A percentile compares a stretch with the other conserved stretches of the same genome.
These are phyloP conservation scores for Drosophila siamana DNA, from an alignment of 2,888 invertebrate species.

Conservation along the genomic window DNA sequence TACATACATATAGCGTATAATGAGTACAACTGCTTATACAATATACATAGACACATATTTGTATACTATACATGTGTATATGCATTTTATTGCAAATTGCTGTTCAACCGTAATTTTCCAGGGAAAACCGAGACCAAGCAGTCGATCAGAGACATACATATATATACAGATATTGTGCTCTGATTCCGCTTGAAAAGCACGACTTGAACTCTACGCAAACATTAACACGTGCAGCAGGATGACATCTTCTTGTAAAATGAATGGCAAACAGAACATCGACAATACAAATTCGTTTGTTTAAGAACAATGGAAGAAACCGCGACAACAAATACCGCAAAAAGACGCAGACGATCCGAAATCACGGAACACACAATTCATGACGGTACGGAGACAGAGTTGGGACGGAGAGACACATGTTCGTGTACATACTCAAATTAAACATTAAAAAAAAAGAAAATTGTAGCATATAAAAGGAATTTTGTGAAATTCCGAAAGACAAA, in stretches of 20 bases:
- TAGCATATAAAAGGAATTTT: constrained; percentile 71
- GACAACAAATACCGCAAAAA: constrained; percentile 76
- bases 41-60: too few relatives aligned
- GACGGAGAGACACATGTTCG: constrained; percentile 46
- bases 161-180: background rate
- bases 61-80: constrained; percentile 5
- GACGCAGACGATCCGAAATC: constrained; percentile 32
- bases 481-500: constrained; percentile 77
- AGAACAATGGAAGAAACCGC: constrained; percentile 69
- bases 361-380: constrained; percentile 54
- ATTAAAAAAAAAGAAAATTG: constrained; percentile 64
- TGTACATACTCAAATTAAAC: constrained; percentile 68
- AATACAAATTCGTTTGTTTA: constrained; percentile 54
- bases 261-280: constrained; percentile 57
- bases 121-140: constrained; percentile 2
- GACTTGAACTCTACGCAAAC: constrained; percentile 41
- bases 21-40: constrained; percentile 6
- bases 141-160: constrained; percentile 1
- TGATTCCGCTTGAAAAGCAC: constrained; percentile 4
- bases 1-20: constrained; percentile 9
- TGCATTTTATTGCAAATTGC: constrained; percentile 18
- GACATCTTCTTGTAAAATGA: constrained; percentile 63
- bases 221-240: constrained; percentile 53
- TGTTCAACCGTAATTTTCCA: constrained; percentile 42
- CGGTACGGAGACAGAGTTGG: constrained; percentile 26